phyloP scores from a whole-genome alignment of 2,113 vertebrate species.

The Neodontobutis hainanensis region DNA sequence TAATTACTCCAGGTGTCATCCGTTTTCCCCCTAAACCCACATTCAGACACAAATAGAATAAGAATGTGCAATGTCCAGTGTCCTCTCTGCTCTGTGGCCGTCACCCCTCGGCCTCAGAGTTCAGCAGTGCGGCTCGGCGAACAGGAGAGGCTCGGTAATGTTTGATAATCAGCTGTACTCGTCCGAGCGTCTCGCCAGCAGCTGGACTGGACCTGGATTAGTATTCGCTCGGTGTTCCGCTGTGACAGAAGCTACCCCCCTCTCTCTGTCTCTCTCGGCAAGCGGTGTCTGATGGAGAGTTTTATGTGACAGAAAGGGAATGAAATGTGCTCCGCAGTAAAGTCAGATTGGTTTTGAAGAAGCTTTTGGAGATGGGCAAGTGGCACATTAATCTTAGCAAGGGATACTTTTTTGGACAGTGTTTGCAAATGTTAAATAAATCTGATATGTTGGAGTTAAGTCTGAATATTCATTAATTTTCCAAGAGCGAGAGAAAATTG shows the following conservation, averaged over 20 bases:
- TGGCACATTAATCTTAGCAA: not conserved
- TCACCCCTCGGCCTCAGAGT: slow-evolving; percentile 36
- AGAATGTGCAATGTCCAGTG: slow-evolving; percentile 18
- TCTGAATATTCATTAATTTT: too few relatives aligned
- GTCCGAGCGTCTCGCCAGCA: slow-evolving; percentile 48
- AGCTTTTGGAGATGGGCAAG: slow-evolving; percentile 27
- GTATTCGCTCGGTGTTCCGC: slow-evolving; percentile 58
- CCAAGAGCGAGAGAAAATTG: too few relatives aligned
- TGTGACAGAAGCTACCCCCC: slow-evolving; percentile 50
- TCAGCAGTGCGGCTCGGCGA: slow-evolving; percentile 34
- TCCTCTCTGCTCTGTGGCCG: slow-evolving; percentile 18
- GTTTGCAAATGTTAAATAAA: slow-evolving; percentile 37
- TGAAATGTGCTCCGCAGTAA: slow-evolving; percentile 45
- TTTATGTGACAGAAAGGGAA: slow-evolving; percentile 54
- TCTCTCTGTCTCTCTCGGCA: slow-evolving; percentile 23
- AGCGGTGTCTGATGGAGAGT: slow-evolving; percentile 55
- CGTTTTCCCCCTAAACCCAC: too few relatives aligned
- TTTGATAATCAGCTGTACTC: slow-evolving; percentile 61
- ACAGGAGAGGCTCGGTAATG: slow-evolving; percentile 55
- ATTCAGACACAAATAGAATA: too few relatives aligned
- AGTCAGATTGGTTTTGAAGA: slow-evolving; percentile 44
- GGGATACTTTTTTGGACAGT: slow-evolving; percentile 19
- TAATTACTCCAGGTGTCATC: not conserved
- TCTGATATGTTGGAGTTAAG: slow-evolving; percentile 18
- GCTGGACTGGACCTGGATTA: slow-evolving; percentile 64